Evolutionary conservation across 2,113 vertebrate genomes (phyloP), one percentile per base, ranked within the genome.

Genomic region (Campylorhamphus procurvoides): DNA sequence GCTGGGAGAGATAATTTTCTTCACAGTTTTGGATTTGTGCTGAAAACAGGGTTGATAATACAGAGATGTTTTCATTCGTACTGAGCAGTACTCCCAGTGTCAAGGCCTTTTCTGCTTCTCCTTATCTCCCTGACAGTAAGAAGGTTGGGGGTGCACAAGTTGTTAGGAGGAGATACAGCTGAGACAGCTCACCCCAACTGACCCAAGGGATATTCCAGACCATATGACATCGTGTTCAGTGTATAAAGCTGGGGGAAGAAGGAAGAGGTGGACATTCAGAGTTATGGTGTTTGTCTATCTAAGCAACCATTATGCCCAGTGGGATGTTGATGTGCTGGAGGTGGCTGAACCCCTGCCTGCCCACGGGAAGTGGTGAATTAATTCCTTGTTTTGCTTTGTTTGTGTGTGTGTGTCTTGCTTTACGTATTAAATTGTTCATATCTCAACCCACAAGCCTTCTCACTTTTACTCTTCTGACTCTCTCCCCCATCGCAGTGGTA

Each of bases 101-200:
- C 79, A 77, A 77, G 56, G 79, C 49, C 31, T 56, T 77, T 84
- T 84, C 80, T 71, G 31, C 42, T 44, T 69, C 47, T 55, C 1
- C 0, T 62, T 27, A 50, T 49, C 42, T 49, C 35, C 49, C 27
- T 63, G 80, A 50, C 27, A 37, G 49, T 0, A 0, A 64, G 64
- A 84, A 63, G 12, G 56, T 23, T 33, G 35, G 42, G 22, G 18
- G 10, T 77, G 18, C 29, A 77, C 9, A 28, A 37, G 42, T 35
- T 47, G 16, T 62, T 76, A 27, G 69, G 10, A 64, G 68, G 37
- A 69, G 35, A 46, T 18, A 23, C 18, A 62, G 55, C 40, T 90
- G 55, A 31, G 42, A 47, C 1, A 0, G 22, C 56, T 63, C 25
- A 56, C 18, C 47, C 55, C 56, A 31, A 2, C 25, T 42, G 55